These are phyloP conservation scores for Clamator glandarius DNA, from an alignment of 2,797 vertebrate genomes.

Conservation along the genomic window DNA sequence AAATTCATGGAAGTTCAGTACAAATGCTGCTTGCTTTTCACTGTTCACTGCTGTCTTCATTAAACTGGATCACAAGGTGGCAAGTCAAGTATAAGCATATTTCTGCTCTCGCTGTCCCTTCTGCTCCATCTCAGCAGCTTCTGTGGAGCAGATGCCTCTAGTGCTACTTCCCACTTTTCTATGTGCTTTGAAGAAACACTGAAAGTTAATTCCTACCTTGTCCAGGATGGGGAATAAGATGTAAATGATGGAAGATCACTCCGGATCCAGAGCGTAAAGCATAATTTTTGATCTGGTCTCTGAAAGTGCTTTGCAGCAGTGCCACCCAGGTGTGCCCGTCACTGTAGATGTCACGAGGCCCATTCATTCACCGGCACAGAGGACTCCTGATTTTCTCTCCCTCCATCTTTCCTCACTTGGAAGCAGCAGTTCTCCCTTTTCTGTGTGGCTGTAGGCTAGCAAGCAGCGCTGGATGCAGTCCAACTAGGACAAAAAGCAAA, in stretches of 20 bases:
- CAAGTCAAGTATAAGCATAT: not conserved
- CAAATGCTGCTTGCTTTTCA: not conserved
- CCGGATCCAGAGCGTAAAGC: not conserved
- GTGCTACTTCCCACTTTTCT: not conserved
- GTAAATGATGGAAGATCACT: not conserved
- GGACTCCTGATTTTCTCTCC: not conserved
- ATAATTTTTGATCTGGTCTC: not conserved
- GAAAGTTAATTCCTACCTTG: not conserved
- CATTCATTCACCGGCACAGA: not conserved
- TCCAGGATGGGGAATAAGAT: not conserved
- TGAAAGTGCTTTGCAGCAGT: not conserved
- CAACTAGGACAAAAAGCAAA: constrained; percentile 37
- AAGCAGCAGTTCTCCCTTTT: not conserved
- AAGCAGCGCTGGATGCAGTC: not conserved
- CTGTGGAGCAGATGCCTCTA: not conserved
- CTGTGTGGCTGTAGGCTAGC: not conserved
- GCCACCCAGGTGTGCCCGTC: not conserved
- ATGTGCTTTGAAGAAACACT: not conserved
- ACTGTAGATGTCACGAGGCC: not conserved
- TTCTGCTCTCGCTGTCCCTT: not conserved
- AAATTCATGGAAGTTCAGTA: not conserved
- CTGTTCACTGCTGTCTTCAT: not conserved
- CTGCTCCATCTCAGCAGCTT: not conserved
- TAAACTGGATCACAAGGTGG: not conserved
- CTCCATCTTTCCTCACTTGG: not conserved